Evolutionary conservation across 2,113 vertebrate species (phyloP).

Genomic region (Heterotis niloticus): DNA sequence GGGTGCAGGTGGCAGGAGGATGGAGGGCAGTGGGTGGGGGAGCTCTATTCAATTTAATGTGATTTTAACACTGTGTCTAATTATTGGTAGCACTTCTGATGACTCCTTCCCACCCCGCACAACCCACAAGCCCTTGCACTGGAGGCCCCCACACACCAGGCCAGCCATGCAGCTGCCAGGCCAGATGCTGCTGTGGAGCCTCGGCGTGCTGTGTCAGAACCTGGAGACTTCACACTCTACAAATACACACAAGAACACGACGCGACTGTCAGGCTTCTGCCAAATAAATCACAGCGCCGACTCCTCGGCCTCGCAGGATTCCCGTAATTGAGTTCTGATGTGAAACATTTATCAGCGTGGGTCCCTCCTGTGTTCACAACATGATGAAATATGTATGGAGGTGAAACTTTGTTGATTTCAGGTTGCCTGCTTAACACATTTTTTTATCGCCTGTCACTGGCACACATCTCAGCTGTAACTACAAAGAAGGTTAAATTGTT

Average conservation of each 20-base stretch:
- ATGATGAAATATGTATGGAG: constrained; percentile 35
- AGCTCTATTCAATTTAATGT: constrained; percentile 57
- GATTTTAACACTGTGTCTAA: constrained; percentile 60
- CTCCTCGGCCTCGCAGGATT: constrained; percentile 24
- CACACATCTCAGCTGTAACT: constrained; percentile 25
- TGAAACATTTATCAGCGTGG: constrained; percentile 48
- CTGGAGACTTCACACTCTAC: not conserved
- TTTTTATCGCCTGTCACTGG: constrained; percentile 49
- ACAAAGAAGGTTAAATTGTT: constrained; percentile 12
- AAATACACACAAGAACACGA: not conserved
- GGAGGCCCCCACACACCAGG: too few relatives aligned
- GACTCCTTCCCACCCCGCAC: constrained; percentile 40
- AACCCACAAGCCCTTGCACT: not conserved
- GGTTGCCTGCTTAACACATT: constrained; percentile 41
- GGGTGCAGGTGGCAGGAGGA: not conserved
- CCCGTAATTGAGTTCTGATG: constrained; percentile 43
- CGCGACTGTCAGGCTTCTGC: constrained; percentile 27
- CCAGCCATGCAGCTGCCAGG: too few relatives aligned
- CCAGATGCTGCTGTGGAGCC: too few relatives aligned
- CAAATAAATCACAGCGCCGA: constrained; percentile 34
- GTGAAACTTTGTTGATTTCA: constrained; percentile 30
- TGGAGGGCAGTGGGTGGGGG: not conserved
- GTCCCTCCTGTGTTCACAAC: constrained; percentile 39
- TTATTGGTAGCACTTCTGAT: constrained; percentile 53
- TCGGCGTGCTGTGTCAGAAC: not conserved